phyloP scores from a whole-genome alignment of 2,888 invertebrate genomes.

The Neoscelio sp. region DNA sequence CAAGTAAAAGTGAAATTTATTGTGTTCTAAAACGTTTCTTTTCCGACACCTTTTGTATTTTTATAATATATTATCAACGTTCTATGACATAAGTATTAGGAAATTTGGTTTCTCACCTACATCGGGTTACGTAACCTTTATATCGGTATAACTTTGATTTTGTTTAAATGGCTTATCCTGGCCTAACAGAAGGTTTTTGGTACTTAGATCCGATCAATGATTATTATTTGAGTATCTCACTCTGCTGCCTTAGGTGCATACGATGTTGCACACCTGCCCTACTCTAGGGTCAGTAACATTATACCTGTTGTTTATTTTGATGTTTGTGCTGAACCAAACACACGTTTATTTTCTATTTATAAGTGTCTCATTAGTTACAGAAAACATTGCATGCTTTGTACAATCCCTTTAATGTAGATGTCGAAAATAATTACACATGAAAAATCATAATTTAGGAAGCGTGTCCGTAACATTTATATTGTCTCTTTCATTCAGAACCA shows the following conservation, averaged over 20 bases:
- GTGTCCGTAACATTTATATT: slow-evolving; percentile 25
- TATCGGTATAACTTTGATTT: slow-evolving; percentile 10
- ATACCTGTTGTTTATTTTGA: slow-evolving; percentile 14
- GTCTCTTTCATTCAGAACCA: slow-evolving; percentile 33
- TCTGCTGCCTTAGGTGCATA: too few species aligned
- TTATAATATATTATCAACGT: slow-evolving; percentile 23
- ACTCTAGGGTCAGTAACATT: slow-evolving; percentile 17
- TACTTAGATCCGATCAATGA: too few species aligned
- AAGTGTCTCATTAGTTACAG: slow-evolving; percentile 17
- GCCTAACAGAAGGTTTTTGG: too few species aligned
- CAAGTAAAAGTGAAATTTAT: slow-evolving; percentile 1
- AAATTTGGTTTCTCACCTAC: slow-evolving; percentile 6
- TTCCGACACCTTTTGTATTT: neutral
- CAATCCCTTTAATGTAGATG: too few species aligned
- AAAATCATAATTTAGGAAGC: slow-evolving; percentile 15
- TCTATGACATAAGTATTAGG: slow-evolving; percentile 9
- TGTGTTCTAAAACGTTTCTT: too few species aligned
- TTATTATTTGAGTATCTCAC: neutral
- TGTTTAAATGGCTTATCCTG: neutral
- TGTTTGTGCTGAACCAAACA: neutral
- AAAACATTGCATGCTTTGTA: slow-evolving; percentile 3
- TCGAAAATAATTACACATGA: slow-evolving; percentile 3
- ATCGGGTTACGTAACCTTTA: slow-evolving; percentile 13
- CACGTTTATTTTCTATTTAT: slow-evolving; percentile 7
- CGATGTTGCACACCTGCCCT: slow-evolving; percentile 18